Conservation (phyloP, 1,140 invertebrate genomes). For the Drosophila elegans region DNA sequence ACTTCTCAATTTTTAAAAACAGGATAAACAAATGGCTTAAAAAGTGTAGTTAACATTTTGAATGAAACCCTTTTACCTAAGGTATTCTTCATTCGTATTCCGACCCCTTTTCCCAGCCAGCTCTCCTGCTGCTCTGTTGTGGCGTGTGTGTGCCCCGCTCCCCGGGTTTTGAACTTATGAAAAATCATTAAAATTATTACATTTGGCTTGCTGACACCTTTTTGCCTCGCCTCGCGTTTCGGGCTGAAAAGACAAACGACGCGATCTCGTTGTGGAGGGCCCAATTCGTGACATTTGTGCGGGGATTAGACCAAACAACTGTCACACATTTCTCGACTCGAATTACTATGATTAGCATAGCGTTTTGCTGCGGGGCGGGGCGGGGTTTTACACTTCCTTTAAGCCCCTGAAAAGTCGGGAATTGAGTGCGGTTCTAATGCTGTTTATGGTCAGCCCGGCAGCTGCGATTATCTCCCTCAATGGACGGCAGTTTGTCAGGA, state of each 20-base stretch:
- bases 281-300: conserved; percentile 79
- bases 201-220: conserved; percentile 81
- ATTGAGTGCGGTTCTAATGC: conserved; percentile 25
- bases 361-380: conserved; percentile 6
- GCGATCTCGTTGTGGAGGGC: conserved; percentile 28
- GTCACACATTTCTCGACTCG: conserved; percentile 76
- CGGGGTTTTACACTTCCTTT: conserved; percentile 9
- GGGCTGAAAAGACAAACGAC: conserved; percentile 37
- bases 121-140: conserved; percentile 4
- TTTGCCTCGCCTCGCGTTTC: conserved; percentile 20
- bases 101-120: too few relatives aligned
- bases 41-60: too few relatives aligned
- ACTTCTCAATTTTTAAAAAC: too few relatives aligned
- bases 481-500: conserved; percentile 55
- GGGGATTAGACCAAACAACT: conserved; percentile 78
- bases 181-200: conserved; percentile 84
- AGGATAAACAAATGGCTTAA: too few relatives aligned
- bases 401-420: background rate
- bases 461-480: conserved; percentile 49
- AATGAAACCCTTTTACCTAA: background rate
- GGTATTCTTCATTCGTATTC: conserved; percentile 19
- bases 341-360: conserved; percentile 79
- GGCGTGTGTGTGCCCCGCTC: conserved; percentile 36
- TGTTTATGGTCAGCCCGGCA: conserved; percentile 42
- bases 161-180: conserved; percentile 72